Evolutionary conservation across 2,888 invertebrate species (phyloP), one percentile per base, ranked within the genome.

Genomic region (Druceiella hillmani): DNA sequence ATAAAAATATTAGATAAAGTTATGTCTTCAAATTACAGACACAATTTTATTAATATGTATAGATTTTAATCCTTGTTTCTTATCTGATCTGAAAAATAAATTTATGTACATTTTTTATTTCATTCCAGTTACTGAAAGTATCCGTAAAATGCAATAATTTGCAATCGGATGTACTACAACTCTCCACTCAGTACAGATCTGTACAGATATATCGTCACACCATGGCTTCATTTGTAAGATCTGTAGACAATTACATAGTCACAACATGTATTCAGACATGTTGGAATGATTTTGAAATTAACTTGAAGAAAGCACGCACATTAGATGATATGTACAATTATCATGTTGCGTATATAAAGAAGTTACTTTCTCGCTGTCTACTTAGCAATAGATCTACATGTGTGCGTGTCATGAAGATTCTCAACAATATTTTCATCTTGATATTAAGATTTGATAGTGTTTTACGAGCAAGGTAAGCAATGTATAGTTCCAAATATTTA

Each of bases 211-310:
- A 79, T 51, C 74, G 87, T 0, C 83, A 87, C 53, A 72, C 81
- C 12, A 82, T 88, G 79, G 79, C 81, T 16, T 83, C 87, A 38
- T 80, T 88, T 55, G 75, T 87, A 28, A 76, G 82, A 40, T 81
- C 84, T 0, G 57, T 87, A 15, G 83, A 87, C 56, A 83, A 81
- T 61, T 87, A 88, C 55, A 75, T 88, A 35, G 81, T 83, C 1
- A 82, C 84, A 1, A 85, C 81, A 33, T 86, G 87, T 16, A 66
- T 88, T 16, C 79, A 83, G 34, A 73, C 78, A 1, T 83, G 83
- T 2, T 88, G 87, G 87, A 75, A 75, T 2, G 77, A 79, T 42
- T 82, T 88, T 46, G 81, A 83, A 50, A 76, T 76, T 41, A 80
- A 81, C 50, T 56, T 89, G 27, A 65, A 75, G 48, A 70, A 71